A percentile compares a stretch with the other conserved stretches of the same genome.
Conservation (phyloP, 2,888 invertebrate genomes). For the Gerris lacustris region DNA sequence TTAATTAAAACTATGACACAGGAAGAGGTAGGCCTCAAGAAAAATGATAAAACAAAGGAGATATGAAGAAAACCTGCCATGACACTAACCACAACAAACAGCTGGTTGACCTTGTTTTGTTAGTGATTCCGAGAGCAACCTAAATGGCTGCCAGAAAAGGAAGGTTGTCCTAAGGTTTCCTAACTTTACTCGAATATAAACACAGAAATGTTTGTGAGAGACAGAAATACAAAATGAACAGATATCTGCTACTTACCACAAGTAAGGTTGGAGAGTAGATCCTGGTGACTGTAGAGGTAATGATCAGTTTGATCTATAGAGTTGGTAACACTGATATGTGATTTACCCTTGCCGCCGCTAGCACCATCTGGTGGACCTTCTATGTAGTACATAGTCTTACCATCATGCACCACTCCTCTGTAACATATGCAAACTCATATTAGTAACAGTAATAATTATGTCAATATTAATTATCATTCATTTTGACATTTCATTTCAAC, state of each 20-base stretch:
- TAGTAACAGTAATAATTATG: slow-evolving; percentile 13
- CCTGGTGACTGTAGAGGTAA: slow-evolving; percentile 51
- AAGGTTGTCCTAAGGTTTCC: too few species aligned
- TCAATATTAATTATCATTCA: slow-evolving; percentile 7
- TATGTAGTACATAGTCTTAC: slow-evolving; percentile 60
- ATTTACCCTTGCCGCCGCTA: slow-evolving; percentile 22
- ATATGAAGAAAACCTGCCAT: too few species aligned
- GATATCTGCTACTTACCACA: slow-evolving; percentile 43
- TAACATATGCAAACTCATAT: slow-evolving; percentile 17
- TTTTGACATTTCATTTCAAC: too few species aligned
- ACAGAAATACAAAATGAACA: background rate
- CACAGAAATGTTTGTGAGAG: too few species aligned
- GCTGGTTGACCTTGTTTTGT: too few species aligned
- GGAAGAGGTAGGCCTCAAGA: too few species aligned
- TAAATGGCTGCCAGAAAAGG: too few species aligned
- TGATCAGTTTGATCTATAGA: slow-evolving; percentile 31
- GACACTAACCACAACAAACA: too few species aligned
- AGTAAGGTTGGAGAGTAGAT: slow-evolving; percentile 43
- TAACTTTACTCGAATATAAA: too few species aligned
- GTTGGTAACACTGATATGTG: background rate
- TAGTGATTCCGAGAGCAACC: too few species aligned
- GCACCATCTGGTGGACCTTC: slow-evolving; percentile 35
- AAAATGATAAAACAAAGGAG: too few species aligned
- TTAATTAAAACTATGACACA: too few species aligned
- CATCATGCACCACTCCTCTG: slow-evolving; percentile 67